These are phyloP conservation scores for Sitobion miscanthi DNA, from an alignment of 1,140 invertebrate species.

Conservation along the genomic window DNA sequence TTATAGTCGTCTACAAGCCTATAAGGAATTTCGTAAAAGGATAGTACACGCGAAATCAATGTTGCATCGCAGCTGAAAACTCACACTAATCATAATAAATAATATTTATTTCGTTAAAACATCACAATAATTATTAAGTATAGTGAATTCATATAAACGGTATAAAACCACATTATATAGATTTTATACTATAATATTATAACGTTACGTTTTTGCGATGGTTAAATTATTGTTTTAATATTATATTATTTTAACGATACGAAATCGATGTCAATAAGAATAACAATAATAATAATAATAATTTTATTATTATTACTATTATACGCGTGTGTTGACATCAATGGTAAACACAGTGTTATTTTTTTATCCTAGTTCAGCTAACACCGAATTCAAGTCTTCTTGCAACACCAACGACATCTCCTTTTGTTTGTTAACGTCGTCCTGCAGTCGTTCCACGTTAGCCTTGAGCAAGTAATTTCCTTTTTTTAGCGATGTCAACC, in stretches of 20 bases:
- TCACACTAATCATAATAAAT: background rate
- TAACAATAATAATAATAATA: too few relatives aligned
- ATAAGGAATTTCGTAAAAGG: background rate
- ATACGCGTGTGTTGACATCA: background rate
- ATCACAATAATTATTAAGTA: background rate
- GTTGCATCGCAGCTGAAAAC: background rate
- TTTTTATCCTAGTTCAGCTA: constrained; percentile 73
- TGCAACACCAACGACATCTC: constrained; percentile 77
- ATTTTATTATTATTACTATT: background rate
- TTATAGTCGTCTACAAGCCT: too few relatives aligned
- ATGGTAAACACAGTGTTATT: background rate
- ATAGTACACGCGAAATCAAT: background rate
- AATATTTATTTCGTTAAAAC: background rate
- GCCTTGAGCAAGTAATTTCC: constrained; percentile 84
- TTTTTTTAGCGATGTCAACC: constrained; percentile 79
- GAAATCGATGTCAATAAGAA: background rate
- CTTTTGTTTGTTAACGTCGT: constrained; percentile 81
- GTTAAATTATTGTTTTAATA: constrained; percentile 7
- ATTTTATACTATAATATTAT: background rate
- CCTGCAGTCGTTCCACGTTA: constrained; percentile 83
- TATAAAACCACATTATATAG: background rate
- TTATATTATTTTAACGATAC: background rate
- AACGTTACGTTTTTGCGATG: background rate
- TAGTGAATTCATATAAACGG: background rate
- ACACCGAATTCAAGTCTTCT: constrained; percentile 81